These are phyloP conservation scores for Archips crataeganus DNA, from an alignment of 2,888 invertebrate species.

Conservation along the genomic window DNA sequence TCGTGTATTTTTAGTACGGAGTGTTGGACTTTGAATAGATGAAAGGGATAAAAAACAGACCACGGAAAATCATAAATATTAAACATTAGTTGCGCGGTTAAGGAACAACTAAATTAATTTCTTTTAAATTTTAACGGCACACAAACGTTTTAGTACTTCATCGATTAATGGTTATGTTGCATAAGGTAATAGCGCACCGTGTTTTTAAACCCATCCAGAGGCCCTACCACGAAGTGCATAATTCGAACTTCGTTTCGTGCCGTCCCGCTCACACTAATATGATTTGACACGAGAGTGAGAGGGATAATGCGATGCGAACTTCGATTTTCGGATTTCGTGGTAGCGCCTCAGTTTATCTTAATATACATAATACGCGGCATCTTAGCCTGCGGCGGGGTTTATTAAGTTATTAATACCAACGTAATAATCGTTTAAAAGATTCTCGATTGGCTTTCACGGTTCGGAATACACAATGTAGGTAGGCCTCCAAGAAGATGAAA, in stretches of 20 bases:
- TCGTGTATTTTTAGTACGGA: slow-evolving; percentile 18
- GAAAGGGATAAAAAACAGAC: slow-evolving; percentile 24
- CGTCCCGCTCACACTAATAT: too few species aligned
- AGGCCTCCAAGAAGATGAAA: too few species aligned
- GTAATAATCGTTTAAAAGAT: not conserved
- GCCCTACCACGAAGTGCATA: too few species aligned
- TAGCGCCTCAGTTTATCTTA: slow-evolving; percentile 27
- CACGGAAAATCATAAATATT: slow-evolving; percentile 9
- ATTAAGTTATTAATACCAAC: slow-evolving; percentile 24
- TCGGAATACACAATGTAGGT: too few species aligned
- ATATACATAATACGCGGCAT: slow-evolving; percentile 17
- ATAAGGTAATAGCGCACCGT: slow-evolving; percentile 18
- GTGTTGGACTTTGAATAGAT: slow-evolving; percentile 13
- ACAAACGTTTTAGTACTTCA: slow-evolving; percentile 15
- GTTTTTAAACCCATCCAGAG: not conserved
- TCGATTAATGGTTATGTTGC: slow-evolving; percentile 25
- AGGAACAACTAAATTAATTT: not conserved
- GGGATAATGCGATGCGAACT: too few species aligned
- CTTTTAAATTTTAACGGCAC: not conserved
- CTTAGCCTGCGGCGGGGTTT: slow-evolving; percentile 19
- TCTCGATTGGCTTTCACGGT: too few species aligned
- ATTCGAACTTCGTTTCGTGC: too few species aligned
- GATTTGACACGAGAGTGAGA: too few species aligned
- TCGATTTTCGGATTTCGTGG: too few species aligned
- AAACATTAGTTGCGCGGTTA: not conserved